Conservation (phyloP, 2,113 vertebrate genomes). For the Ceyx cyanopectus region DNA sequence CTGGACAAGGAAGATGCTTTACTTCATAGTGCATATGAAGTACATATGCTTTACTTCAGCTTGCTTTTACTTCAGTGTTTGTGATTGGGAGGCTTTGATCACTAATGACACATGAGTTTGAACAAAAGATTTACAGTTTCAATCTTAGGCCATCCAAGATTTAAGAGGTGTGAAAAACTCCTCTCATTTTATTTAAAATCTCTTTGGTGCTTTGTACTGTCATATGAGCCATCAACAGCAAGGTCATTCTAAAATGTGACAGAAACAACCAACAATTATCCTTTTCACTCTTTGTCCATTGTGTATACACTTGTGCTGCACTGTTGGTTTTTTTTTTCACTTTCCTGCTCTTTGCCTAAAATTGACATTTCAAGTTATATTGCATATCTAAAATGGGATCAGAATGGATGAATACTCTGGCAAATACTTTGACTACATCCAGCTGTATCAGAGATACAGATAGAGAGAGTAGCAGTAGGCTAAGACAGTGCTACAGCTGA, state of each 20-base stretch:
- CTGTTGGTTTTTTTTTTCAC: not conserved
- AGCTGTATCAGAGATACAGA: not conserved
- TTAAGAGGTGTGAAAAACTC: not conserved
- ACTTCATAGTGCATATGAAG: no score
- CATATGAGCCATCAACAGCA: not conserved
- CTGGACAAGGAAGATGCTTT: no score
- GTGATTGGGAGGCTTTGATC: not conserved
- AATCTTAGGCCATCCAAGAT: not conserved
- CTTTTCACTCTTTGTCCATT: not conserved
- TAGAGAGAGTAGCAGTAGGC: not conserved
- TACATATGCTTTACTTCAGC: not conserved
- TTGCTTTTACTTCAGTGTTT: not conserved
- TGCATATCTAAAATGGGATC: not conserved
- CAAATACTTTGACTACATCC: not conserved
- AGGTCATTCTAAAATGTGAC: not conserved
- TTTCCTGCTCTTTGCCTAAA: not conserved
- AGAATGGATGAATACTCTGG: not conserved
- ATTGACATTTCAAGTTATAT: not conserved
- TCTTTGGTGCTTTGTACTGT: not conserved
- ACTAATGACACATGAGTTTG: rapidly evolving
- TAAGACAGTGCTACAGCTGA: not conserved
- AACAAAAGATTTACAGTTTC: not conserved
- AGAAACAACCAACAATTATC: not conserved
- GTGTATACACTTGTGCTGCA: rapidly evolving
- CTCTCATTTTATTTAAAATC: not conserved